Evolutionary conservation across 2,113 vertebrate genomes (phyloP).

Genomic region (Brienomyrus brachyistius): DNA sequence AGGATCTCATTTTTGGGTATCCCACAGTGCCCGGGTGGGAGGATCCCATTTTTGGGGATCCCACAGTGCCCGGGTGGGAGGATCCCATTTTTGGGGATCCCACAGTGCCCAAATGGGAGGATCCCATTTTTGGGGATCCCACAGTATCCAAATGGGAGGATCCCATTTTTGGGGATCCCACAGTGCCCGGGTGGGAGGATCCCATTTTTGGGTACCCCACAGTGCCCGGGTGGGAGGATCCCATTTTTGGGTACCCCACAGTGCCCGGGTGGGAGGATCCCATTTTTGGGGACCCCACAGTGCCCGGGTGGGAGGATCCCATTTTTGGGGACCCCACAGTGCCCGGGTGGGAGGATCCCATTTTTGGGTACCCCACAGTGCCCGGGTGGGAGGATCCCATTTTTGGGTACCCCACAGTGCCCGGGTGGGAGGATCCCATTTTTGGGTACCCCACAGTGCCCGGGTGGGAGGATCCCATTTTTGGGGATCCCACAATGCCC

Average conservation of each 20-base stretch:
- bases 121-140: neutral
- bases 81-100: neutral
- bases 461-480: neutral
- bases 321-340: neutral
- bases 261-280: neutral
- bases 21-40: neutral
- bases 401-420: neutral
- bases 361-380: neutral
- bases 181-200: neutral
- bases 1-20: no score
- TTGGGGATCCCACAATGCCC: neutral
- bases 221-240: neutral
- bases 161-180: neutral
- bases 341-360: neutral
- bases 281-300: no score
- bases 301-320: neutral
- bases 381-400: neutral
- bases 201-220: neutral
- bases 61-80: neutral
- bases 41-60: no score
- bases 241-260: neutral
- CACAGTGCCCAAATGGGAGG: neutral
- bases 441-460: neutral
- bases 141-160: neutral
- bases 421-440: no score